Evolutionary conservation across 1,140 invertebrate genomes (phyloP).

Genomic region (Saxidomus purpurata): DNA sequence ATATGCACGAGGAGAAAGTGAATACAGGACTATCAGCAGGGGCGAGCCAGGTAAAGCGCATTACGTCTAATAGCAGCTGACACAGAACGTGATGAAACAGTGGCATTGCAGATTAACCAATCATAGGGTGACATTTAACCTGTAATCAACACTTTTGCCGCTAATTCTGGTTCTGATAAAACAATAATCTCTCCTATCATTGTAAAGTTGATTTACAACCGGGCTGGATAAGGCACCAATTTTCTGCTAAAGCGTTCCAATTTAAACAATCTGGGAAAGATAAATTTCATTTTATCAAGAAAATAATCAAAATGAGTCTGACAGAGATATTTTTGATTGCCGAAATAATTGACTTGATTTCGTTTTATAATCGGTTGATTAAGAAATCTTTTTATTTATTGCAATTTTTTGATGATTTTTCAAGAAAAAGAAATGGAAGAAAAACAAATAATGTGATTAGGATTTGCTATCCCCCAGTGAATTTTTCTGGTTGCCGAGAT

Average conservation of each 20-base stretch:
- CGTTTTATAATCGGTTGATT: neutral
- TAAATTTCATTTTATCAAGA: conserved; percentile 1
- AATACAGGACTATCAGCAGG: neutral
- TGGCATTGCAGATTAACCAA: neutral
- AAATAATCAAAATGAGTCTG: neutral
- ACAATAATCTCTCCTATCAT: conserved; percentile 5
- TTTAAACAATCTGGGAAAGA: conserved; percentile 3
- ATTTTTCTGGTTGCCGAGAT: too few species aligned
- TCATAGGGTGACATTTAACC: neutral
- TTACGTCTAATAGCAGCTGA: conserved; percentile 8
- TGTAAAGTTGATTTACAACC: neutral
- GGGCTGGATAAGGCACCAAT: neutral
- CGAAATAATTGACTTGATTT: neutral
- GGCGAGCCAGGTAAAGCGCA: neutral
- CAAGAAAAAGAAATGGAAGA: neutral
- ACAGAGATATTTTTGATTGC: neutral
- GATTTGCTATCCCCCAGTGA: too few species aligned
- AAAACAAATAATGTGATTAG: too few species aligned
- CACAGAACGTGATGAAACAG: conserved; percentile 17
- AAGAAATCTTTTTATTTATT: neutral
- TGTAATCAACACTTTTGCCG: conserved; percentile 13
- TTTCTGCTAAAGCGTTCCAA: neutral
- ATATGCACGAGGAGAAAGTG: neutral
- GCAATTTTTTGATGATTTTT: neutral
- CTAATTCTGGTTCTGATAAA: conserved; percentile 20